Percentiles rank a stretch among this genome's conserved stretches.
Evolutionary conservation across 2,797 vertebrate species (phyloP).

Genomic region (Phalloptychus januarius): DNA sequence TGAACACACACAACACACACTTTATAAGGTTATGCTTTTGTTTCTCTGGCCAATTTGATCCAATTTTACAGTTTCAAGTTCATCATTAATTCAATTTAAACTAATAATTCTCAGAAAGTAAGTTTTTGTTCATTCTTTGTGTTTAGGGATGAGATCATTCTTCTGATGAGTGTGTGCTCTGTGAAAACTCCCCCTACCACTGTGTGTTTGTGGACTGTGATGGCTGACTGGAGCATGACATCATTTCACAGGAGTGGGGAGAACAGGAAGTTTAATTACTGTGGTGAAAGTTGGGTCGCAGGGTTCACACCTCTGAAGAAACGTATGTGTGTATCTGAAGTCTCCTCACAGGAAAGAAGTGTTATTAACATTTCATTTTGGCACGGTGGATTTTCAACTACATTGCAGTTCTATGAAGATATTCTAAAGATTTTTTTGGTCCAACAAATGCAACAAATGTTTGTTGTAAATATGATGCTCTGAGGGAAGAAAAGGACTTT

Average conservation of each 20-base stretch:
- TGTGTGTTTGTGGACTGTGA: conserved; percentile 8
- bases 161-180: not conserved
- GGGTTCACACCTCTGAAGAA: not conserved
- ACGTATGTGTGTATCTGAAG: not conserved
- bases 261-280: conserved; percentile 16
- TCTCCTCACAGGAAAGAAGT: not conserved
- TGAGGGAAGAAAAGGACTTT: not conserved
- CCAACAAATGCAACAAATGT: not conserved
- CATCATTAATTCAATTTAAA: not conserved
- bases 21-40: not conserved
- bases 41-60: not conserved
- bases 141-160: conserved; percentile 14
- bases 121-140: not conserved
- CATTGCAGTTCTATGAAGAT: not conserved
- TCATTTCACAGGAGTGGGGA: conserved; percentile 29
- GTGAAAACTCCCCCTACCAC: conserved; percentile 4
- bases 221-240: conserved; percentile 49
- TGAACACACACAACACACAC: conserved; percentile 19
- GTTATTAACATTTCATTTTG: not conserved
- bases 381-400: not conserved
- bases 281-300: conserved; percentile 5
- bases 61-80: conserved; percentile 2
- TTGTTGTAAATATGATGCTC: not conserved
- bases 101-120: not conserved
- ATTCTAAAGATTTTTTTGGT: not conserved